Conservation (phyloP, 2,797 vertebrate genomes). For the Coracias cyanogaster region DNA sequence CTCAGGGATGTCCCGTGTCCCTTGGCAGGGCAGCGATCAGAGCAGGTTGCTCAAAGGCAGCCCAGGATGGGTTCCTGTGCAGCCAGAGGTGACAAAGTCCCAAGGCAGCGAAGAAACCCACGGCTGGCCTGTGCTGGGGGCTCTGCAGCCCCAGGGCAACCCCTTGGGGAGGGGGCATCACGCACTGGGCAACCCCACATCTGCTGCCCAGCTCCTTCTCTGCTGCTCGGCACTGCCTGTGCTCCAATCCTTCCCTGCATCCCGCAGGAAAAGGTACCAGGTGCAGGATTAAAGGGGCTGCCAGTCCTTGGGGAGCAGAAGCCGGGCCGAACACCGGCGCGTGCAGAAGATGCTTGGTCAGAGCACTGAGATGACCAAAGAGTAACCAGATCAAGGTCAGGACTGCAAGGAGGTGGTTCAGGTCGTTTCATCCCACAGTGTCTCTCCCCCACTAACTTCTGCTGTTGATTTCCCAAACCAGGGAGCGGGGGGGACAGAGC, state of each 20-base stretch:
- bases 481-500: neutral
- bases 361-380: neutral
- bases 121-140: accelerated
- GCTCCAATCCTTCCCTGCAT: accelerated
- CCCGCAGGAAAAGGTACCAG: neutral
- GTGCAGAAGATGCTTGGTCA: neutral
- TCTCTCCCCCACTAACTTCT: neutral
- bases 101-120: accelerated
- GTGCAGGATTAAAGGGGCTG: neutral
- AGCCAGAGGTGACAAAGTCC: neutral
- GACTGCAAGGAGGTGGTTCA: neutral
- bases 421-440: accelerated
- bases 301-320: neutral
- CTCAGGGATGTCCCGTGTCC: neutral
- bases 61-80: accelerated
- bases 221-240: neutral
- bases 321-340: neutral
- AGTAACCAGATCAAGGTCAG: neutral
- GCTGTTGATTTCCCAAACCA: neutral
- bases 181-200: neutral
- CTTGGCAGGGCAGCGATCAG: neutral
- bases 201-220: neutral
- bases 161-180: neutral
- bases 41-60: neutral
- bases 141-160: neutral